phyloP scores from a whole-genome alignment of 2,113 vertebrate genomes.

The Calyptommatus sinebrachiatus region DNA sequence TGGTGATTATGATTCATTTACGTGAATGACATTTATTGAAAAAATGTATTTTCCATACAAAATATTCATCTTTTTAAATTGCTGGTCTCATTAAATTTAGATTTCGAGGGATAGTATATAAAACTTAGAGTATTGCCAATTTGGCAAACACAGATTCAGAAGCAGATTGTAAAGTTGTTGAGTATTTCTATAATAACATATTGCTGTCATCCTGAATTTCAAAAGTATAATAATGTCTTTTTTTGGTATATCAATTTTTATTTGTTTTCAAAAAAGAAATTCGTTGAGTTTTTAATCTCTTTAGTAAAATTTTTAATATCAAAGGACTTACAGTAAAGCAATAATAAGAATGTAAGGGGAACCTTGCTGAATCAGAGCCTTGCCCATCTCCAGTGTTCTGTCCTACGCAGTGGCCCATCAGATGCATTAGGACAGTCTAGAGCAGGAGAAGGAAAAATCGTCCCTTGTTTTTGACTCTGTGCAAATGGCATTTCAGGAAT shows the following conservation, averaged over 20 bases:
- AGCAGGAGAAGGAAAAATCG: no score
- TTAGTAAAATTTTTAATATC: not conserved
- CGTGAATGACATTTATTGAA: not conserved
- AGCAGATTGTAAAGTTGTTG: not conserved
- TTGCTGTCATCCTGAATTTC: not conserved
- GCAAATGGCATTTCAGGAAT: no score
- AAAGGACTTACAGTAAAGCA: not conserved
- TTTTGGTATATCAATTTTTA: no score
- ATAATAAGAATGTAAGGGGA: no score
- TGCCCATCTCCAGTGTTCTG: no score
- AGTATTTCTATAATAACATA: not conserved
- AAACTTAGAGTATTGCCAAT: not conserved
- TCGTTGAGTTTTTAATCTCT: not conserved
- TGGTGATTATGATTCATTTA: conserved; percentile 8
- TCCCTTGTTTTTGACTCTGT: no score
- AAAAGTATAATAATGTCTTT: not conserved
- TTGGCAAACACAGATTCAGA: not conserved
- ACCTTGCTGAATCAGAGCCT: no score
- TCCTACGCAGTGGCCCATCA: no score
- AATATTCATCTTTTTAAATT: not conserved
- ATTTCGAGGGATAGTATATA: not conserved
- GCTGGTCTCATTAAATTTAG: not conserved
- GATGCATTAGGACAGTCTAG: no score
- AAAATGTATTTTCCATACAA: not conserved
- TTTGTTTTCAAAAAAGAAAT: no score